Conservation (phyloP, 2,888 invertebrate genomes). For the Latrodectus hesperus region DNA sequence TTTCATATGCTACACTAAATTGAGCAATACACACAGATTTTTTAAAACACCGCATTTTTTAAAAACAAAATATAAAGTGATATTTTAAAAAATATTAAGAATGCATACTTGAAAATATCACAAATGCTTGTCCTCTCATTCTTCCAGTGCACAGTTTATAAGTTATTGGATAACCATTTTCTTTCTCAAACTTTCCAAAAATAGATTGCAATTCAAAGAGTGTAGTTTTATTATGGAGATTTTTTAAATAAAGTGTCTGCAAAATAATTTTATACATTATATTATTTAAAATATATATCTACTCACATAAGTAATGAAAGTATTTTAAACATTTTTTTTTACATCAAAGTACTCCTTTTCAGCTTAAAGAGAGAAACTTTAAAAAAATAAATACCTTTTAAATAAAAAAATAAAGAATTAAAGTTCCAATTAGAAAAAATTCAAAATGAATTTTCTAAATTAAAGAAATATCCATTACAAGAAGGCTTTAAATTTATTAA, state of each 20-base stretch:
- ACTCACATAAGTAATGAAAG: too few species aligned
- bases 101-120: constrained; percentile 48
- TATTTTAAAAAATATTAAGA: neutral
- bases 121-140: constrained; percentile 68
- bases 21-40: too few species aligned
- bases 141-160: constrained; percentile 64
- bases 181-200: constrained; percentile 57
- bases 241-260: constrained; percentile 62
- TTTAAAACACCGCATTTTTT: too few species aligned
- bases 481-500: too few species aligned
- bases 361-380: too few species aligned
- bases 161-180: constrained; percentile 15
- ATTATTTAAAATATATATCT: too few species aligned
- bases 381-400: too few species aligned
- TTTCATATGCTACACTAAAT: too few species aligned
- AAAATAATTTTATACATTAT: constrained; percentile 4
- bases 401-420: neutral
- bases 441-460: too few species aligned
- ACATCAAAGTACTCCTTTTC: too few species aligned
- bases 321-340: too few species aligned
- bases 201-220: constrained; percentile 48
- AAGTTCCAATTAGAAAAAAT: neutral
- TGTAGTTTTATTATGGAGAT: constrained; percentile 57
- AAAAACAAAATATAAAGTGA: neutral
- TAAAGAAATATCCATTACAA: too few species aligned